These are phyloP conservation scores for Pyrrhia umbra DNA, from an alignment of 2,888 invertebrate genomes.

Conservation along the genomic window DNA sequence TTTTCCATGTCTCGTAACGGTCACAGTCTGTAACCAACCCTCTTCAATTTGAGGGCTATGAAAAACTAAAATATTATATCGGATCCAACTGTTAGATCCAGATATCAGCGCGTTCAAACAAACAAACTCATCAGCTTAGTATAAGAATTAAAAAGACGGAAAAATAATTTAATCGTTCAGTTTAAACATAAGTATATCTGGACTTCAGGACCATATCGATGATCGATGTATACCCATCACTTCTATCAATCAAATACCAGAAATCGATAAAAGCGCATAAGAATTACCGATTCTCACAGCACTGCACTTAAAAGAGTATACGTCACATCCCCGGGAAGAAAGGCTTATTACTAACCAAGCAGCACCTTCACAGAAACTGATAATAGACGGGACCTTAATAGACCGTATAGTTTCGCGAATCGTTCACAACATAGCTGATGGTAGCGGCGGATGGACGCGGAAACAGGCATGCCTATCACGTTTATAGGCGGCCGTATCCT, in stretches of 20 bases:
- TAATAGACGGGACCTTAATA: slow-evolving; percentile 31
- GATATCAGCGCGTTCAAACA: too few species aligned
- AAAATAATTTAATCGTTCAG: too few species aligned
- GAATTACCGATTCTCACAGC: not conserved
- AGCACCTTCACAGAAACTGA: slow-evolving; percentile 19
- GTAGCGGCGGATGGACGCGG: slow-evolving; percentile 34
- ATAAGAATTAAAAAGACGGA: too few species aligned
- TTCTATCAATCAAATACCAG: not conserved
- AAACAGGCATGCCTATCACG: slow-evolving; percentile 41
- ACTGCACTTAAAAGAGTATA: not conserved
- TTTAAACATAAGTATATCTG: not conserved
- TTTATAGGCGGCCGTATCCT: slow-evolving; percentile 48
- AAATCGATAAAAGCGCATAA: not conserved
- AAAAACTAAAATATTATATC: too few species aligned
- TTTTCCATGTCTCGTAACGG: too few species aligned
- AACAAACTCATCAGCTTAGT: too few species aligned
- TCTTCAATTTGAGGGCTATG: too few species aligned
- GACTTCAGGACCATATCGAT: too few species aligned
- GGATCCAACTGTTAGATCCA: too few species aligned
- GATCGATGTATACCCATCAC: too few species aligned
- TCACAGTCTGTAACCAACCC: too few species aligned
- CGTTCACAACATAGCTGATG: not conserved
- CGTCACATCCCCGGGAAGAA: not conserved
- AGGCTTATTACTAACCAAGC: not conserved
- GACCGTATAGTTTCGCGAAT: slow-evolving; percentile 28